Evolutionary conservation across 2,113 vertebrate genomes (phyloP), one percentile per base, ranked within the genome.

Genomic region (Neolamprologus tretocephalus): DNA sequence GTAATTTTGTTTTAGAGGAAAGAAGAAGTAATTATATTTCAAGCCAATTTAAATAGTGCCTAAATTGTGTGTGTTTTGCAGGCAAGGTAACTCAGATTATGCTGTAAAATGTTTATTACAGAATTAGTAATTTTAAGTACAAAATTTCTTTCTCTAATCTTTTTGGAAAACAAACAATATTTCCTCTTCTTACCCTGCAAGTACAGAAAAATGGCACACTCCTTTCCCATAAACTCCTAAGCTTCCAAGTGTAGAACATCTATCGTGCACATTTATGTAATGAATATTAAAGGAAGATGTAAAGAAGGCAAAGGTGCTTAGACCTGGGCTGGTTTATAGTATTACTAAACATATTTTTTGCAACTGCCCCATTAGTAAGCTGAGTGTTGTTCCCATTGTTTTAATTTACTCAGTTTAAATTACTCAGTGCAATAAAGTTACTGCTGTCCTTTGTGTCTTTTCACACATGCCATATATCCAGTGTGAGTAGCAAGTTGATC

Each of bases 401-500:
- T 66, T 37, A 16, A 47, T 47, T 47, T 47, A 47, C 45, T 47
- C 45, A 37, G 4, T 66, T 66, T 66, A 66, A 66, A 66, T 8
- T 35, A 63, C 17, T 35, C 58, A 12, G 31, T 37, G 3, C 10
- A 37, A 3, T 21, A 68, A 68, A 51, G 0, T 9, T 28, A 4
- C 17, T 54, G 2, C 1, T 21, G 42, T 86, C 57, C 92, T 58
- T 28, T 68, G 37, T 71, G 63, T 80, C 42, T 3, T 85, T 21
- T 57, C 54, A 21, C 78, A 51, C 89, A 80, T 82, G 57, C 10
- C 51, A 68, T 19, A 16, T 45, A 11, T 35, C 11, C 19, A 13
- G 26, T 86, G 90, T 95, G 91, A 90, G 91, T 83, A 84, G 51
- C 91, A 81, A 40, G 87, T 75, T 79, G 13, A n/a, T 84, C 71